These are phyloP conservation scores for Halocaridina rubra DNA, from an alignment of 2,888 invertebrate genomes.

Conservation along the genomic window DNA sequence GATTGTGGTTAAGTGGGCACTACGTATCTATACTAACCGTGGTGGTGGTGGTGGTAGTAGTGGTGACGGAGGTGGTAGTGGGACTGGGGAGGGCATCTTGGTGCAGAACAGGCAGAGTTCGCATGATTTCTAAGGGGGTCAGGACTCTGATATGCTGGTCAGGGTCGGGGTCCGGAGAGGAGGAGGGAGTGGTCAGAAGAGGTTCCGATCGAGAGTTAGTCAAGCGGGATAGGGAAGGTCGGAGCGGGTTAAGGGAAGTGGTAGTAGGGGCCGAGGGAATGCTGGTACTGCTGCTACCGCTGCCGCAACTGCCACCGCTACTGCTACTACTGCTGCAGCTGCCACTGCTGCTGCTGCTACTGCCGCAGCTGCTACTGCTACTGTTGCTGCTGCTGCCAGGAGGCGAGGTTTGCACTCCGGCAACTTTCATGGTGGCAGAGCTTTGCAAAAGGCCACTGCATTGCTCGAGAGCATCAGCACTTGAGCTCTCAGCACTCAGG, in stretches of 20 bases:
- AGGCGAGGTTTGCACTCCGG: constrained; percentile 59
- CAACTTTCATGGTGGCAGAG: constrained; percentile 54
- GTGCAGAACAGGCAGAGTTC: constrained; percentile 77
- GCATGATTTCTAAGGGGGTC: constrained; percentile 90
- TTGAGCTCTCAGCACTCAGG: constrained; percentile 39
- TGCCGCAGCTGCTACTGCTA: background rate
- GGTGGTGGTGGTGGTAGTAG: constrained; percentile 50
- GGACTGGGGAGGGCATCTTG: constrained; percentile 62
- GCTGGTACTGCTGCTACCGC: background rate
- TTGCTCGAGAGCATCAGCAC: constrained; percentile 33
- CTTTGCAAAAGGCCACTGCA: constrained; percentile 28
- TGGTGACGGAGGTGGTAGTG: constrained; percentile 49
- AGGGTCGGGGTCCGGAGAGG: constrained; percentile 39
- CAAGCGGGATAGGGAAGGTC: constrained; percentile 44
- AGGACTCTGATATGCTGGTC: constrained; percentile 90
- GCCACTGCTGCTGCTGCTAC: background rate
- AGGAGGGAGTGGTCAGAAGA: constrained; percentile 23
- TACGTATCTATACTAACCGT: constrained; percentile 61
- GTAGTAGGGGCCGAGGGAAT: no score
- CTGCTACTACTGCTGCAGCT: constrained; percentile 2
- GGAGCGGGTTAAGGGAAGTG: constrained; percentile 29
- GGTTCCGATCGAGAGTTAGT: constrained; percentile 40
- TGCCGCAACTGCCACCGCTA: background rate
- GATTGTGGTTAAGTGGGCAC: constrained; percentile 9
- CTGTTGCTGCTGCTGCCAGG: constrained; percentile 32